These are phyloP conservation scores for Phyllopteryx taeniolatus DNA, from an alignment of 2,113 vertebrate genomes.

Conservation along the genomic window DNA sequence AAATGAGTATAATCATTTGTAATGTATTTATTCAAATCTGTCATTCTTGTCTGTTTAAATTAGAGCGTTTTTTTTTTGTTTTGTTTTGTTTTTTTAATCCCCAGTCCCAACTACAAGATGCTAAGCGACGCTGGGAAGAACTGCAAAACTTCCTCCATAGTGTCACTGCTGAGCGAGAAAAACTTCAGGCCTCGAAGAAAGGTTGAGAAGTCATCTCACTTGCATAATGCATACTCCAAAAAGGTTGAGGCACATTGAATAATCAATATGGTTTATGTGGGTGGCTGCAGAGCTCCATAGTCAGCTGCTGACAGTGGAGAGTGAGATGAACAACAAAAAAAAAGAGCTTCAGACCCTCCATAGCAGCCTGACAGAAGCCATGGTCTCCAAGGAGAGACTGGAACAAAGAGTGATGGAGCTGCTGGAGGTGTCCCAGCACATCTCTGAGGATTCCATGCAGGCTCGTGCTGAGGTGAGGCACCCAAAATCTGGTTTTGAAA, in stretches of 20 bases:
- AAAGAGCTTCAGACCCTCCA: slow-evolving; percentile 92
- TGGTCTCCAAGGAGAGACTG: slow-evolving; percentile 89
- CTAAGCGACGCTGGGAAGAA: slow-evolving; percentile 91
- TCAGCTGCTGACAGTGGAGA: slow-evolving; percentile 85
- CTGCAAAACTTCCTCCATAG: slow-evolving; percentile 88
- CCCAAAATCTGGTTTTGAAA: background rate
- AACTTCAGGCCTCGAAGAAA: slow-evolving; percentile 79
- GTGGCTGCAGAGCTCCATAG: slow-evolving; percentile 83
- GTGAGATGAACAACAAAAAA: slow-evolving; percentile 75
- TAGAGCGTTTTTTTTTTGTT: background rate
- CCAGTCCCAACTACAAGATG: slow-evolving; percentile 89
- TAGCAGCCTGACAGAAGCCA: slow-evolving; percentile 87
- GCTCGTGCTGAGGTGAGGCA: slow-evolving; percentile 73
- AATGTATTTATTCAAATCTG: background rate
- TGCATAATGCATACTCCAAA: background rate
- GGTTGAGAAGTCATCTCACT: slow-evolving; percentile 58
- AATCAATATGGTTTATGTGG: background rate
- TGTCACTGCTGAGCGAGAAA: slow-evolving; percentile 85
- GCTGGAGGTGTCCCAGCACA: slow-evolving; percentile 86
- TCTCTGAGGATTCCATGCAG: slow-evolving; percentile 84
- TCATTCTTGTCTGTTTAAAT: background rate
- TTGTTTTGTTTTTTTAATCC: background rate
- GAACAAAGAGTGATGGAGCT: slow-evolving; percentile 89
- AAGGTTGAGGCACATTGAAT: background rate
- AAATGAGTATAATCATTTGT: background rate